Base-by-base conservation (phyloP, 2,797 vertebrate species). In the Sebastes minor region DNA sequence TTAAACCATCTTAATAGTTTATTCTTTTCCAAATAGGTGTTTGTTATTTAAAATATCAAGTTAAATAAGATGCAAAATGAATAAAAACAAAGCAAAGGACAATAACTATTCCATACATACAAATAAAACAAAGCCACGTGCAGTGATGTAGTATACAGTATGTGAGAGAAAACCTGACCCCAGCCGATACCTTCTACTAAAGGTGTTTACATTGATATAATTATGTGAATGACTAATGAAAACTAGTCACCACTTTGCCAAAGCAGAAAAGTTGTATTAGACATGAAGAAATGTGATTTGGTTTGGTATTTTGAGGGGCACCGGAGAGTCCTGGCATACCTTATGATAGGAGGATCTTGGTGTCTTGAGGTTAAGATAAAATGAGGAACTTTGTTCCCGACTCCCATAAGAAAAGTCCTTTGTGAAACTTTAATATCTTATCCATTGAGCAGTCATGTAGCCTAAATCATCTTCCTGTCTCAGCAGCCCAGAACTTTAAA, bases 401-500 rank as follows among this genome's bases (percentile, higher is more conserved):
- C 6, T 42, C 42, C 42, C 14, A 46, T 46, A 7, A 46, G 42
- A 46, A 46, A 46, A 46, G 46, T 52, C 16, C 18, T 52, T 52
- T 9, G 27, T 55, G 8, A 79, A 28, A 35, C 4, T 25, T 38
- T 30, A 6, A 42, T 23, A 16, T 66, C 27, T 35, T 12, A 55
- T 30, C 18, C 10, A 66, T 4, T 49, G 75, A 66, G 67, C 42
- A 65, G 27, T 66, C 60, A 73, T 28, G 33, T 59, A 66, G 62
- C 67, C 3, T 52, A 9, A 23, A 57, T 53, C 5, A 38, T 65
- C 64, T 69, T 68, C 73, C 18, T 67, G 71, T 67, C 60, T 80
- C 75, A 78, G 65, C 79, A 75, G 73, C 49, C 42, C 28, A 2
- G 27, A 79, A 81, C 65, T 88, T 89, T 64, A 74, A 82, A 78